phyloP scores from a whole-genome alignment of 2,888 invertebrate species.

The Rapana venosa region DNA sequence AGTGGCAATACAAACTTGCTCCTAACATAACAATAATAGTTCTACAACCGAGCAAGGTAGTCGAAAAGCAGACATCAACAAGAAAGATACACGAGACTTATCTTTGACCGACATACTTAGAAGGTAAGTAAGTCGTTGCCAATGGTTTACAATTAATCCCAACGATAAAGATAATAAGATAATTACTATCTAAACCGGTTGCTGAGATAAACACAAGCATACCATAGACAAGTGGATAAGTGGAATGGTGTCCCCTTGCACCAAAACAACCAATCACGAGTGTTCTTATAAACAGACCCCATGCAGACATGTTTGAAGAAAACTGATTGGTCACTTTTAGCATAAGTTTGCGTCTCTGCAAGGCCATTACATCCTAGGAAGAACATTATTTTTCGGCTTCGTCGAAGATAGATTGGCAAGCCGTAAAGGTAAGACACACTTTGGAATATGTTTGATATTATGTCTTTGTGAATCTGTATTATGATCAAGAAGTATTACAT shows the following conservation, averaged over 20 bases:
- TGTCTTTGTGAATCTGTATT: no score
- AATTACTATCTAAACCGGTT: not conserved
- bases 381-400: not conserved
- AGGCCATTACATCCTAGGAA: not conserved
- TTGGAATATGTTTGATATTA: not conserved
- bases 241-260: not conserved
- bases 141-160: no score
- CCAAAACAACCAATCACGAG: not conserved
- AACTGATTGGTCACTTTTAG: not conserved
- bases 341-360: not conserved
- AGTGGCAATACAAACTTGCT: no score
- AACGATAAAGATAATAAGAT: no score
- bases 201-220: conserved; percentile 5
- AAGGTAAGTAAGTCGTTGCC: no score
- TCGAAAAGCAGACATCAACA: no score
- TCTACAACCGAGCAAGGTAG: no score
- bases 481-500: not conserved
- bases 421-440: not conserved
- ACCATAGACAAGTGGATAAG: not conserved
- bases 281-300: not conserved
- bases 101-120: no score
- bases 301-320: not conserved
- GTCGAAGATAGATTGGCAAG: not conserved
- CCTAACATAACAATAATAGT: no score
- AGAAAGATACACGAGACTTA: no score